phyloP scores from a whole-genome alignment of 2,797 vertebrate genomes.

The Myripristis murdjan region DNA sequence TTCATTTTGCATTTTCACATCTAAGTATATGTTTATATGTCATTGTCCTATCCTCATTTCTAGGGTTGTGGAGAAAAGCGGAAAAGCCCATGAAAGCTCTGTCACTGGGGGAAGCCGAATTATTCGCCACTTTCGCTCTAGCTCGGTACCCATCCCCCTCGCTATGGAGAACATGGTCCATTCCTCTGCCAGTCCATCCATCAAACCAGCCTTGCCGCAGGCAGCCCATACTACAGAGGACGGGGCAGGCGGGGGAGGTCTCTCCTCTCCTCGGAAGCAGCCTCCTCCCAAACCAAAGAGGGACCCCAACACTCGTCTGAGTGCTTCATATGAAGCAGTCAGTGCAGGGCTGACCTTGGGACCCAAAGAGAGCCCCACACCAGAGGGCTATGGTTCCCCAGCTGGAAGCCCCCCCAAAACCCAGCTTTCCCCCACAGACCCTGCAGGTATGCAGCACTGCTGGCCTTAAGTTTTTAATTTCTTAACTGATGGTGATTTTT shows the following conservation, averaged over 20 bases:
- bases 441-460: conserved; percentile 75
- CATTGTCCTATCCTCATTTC: conserved; percentile 21
- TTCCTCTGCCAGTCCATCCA: conserved; percentile 80
- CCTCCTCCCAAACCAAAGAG: conserved; percentile 98
- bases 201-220: conserved; percentile 90
- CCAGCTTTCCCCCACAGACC: conserved; percentile 85
- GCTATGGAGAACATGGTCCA: conserved; percentile 88
- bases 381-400: conserved; percentile 88
- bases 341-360: conserved; percentile 92
- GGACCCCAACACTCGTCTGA: conserved; percentile 96
- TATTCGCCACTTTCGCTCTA: conserved; percentile 88
- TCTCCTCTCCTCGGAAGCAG: conserved; percentile 95
- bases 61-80: conserved; percentile 88
- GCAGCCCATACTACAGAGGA: conserved; percentile 89
- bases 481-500: conserved; percentile 41
- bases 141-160: conserved; percentile 87
- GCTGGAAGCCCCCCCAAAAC: conserved; percentile 78
- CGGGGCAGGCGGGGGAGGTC: conserved; percentile 66
- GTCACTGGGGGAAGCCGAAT: conserved; percentile 77
- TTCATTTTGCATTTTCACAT: not conserved
- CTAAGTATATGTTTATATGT: not conserved
- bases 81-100: conserved; percentile 81
- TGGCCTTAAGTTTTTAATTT: conserved; percentile 26
- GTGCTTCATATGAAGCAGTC: conserved; percentile 96
- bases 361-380: conserved; percentile 89